A percentile compares a stretch with the other conserved stretches of the same genome.
Evolutionary conservation across 2,113 vertebrate genomes (phyloP).

Genomic region (Peucedramus taeniatus): DNA sequence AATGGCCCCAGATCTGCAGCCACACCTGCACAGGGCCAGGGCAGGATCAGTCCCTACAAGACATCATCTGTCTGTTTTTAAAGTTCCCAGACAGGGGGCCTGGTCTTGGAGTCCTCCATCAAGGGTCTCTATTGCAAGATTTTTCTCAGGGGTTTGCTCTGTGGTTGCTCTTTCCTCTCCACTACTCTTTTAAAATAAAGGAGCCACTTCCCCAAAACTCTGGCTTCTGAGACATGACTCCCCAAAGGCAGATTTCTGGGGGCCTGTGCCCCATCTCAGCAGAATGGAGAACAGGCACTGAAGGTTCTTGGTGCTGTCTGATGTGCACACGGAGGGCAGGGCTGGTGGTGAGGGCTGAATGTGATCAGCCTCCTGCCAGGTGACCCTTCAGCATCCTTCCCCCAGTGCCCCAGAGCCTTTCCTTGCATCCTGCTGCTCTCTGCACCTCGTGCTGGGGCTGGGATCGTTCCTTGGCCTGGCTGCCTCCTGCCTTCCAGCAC

Average conservation of each 20-base stretch:
- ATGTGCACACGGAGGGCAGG: fast-evolving
- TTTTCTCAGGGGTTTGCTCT: not conserved
- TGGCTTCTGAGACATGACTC: not conserved
- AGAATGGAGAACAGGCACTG: fast-evolving
- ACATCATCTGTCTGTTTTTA: not conserved
- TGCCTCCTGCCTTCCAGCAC: not conserved
- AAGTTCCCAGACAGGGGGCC: not conserved
- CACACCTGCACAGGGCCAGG: not conserved
- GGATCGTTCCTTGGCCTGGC: not conserved
- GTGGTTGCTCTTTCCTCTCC: not conserved
- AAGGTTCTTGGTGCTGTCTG: not conserved
- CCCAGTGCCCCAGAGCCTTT: not conserved
- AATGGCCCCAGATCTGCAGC: not conserved
- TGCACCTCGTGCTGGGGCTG: not conserved
- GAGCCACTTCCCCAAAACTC: not conserved
- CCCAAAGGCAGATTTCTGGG: not conserved
- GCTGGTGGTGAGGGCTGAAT: not conserved
- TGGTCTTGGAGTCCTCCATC: not conserved
- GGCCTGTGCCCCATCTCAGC: not conserved
- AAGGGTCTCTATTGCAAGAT: not conserved
- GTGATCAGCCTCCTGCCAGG: not conserved
- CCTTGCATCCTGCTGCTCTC: not conserved
- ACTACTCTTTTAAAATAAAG: not conserved
- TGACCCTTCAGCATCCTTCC: not conserved
- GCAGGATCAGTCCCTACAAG: not conserved